A percentile compares a stretch with the other conserved stretches of the same genome.
Evolutionary conservation across 2,888 invertebrate species (phyloP).

Genomic region (Theodoxus fluviatilis): DNA sequence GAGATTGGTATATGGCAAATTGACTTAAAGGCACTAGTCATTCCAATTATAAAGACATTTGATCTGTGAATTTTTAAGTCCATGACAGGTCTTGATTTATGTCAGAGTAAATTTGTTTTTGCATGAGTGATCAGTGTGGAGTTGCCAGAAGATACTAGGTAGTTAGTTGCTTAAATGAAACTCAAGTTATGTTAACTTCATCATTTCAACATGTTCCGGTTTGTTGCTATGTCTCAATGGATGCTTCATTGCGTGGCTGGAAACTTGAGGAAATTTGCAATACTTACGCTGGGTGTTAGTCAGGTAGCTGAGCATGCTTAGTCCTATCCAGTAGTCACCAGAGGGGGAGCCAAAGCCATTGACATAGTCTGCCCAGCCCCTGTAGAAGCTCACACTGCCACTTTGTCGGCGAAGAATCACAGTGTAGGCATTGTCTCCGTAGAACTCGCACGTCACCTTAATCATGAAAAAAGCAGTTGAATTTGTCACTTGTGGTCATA

Average conservation of each 20-base stretch:
- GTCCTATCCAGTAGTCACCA: constrained; percentile 46
- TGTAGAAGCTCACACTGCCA: constrained; percentile 35
- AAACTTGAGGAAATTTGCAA: not conserved
- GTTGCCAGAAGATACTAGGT: too few species aligned
- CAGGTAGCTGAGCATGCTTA: constrained; percentile 40
- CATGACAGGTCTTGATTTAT: too few species aligned
- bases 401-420: constrained; percentile 40
- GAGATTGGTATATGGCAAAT: too few species aligned
- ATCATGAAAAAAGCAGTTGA: not conserved
- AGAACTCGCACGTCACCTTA: constrained; percentile 34
- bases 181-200: too few species aligned
- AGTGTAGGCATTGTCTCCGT: constrained; percentile 31
- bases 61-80: too few species aligned
- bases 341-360: constrained; percentile 40
- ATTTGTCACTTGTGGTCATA: not conserved
- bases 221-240: not conserved
- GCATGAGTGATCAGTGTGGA: not conserved
- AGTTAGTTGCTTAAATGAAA: too few species aligned
- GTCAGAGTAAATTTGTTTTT: not conserved
- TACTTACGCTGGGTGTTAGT: constrained; percentile 30
- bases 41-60: too few species aligned
- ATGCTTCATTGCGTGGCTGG: not conserved
- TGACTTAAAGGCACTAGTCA: too few species aligned
- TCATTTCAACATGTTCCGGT: too few species aligned
- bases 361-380: constrained; percentile 35